Evolutionary conservation across 2,797 vertebrate species (phyloP).

Genomic region (Margarornis squamiger): DNA sequence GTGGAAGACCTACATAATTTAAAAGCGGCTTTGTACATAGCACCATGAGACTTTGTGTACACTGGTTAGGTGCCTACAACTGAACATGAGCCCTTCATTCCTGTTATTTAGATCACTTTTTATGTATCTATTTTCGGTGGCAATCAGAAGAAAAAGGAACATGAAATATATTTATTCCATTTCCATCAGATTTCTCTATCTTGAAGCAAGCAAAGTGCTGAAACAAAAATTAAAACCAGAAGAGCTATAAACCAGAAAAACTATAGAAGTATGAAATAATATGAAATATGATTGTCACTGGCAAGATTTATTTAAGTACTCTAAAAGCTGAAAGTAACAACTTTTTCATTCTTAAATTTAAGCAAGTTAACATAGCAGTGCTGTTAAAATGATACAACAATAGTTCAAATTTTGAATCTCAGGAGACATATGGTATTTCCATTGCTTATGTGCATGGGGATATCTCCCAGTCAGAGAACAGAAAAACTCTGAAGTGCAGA

Average conservation of each 20-base stretch:
- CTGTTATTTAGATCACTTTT: background rate
- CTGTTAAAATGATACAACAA: background rate
- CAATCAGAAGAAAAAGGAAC: background rate
- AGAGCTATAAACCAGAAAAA: background rate
- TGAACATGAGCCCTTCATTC: background rate
- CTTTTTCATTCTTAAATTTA: background rate
- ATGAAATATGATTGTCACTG: background rate
- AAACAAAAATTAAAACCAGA: background rate
- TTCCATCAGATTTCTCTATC: background rate
- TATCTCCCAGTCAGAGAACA: background rate
- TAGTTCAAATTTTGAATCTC: background rate
- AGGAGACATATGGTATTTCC: background rate
- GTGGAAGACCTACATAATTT: background rate
- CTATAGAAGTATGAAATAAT: background rate
- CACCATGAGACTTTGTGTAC: accelerated
- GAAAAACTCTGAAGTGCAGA: background rate
- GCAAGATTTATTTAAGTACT: background rate
- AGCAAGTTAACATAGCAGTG: background rate
- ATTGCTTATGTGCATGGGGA: background rate
- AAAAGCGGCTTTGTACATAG: background rate
- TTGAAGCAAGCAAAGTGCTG: background rate
- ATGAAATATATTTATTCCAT: background rate
- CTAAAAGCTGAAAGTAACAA: background rate
- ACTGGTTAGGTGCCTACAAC: background rate
- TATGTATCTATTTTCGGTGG: background rate